These are phyloP conservation scores for Cydia amplana DNA, from an alignment of 1,140 invertebrate genomes.

Conservation along the genomic window DNA sequence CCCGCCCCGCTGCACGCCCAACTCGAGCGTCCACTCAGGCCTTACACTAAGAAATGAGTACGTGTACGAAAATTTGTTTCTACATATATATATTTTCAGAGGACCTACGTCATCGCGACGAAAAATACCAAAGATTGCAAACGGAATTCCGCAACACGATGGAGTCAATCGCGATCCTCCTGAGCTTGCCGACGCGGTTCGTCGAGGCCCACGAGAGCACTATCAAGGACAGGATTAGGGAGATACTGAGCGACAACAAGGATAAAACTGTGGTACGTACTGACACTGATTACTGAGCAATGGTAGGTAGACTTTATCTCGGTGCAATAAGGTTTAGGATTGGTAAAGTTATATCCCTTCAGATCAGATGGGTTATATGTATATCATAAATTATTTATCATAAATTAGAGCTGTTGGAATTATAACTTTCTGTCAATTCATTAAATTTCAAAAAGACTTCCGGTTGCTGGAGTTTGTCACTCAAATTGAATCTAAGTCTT, in stretches of 20 bases:
- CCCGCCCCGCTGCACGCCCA: too few relatives aligned
- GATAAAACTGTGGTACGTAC: conserved; percentile 84
- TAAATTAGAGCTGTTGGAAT: too few relatives aligned
- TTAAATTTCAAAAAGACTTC: too few relatives aligned
- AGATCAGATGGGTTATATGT: too few relatives aligned
- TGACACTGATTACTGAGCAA: not conserved
- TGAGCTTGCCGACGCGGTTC: conserved; percentile 84
- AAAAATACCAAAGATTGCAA: conserved; percentile 83
- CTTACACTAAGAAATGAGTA: too few relatives aligned
- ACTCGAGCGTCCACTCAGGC: too few relatives aligned
- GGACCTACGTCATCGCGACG: conserved; percentile 84
- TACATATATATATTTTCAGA: conserved; percentile 74
- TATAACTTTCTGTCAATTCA: too few relatives aligned
- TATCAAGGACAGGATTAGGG: conserved; percentile 88
- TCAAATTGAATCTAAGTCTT: too few relatives aligned
- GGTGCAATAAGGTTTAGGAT: not conserved
- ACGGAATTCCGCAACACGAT: conserved; percentile 83
- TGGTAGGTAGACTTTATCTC: not conserved
- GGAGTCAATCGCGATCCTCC: conserved; percentile 84
- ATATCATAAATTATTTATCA: too few relatives aligned
- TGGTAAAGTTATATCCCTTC: too few relatives aligned
- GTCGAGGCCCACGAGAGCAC: conserved; percentile 87
- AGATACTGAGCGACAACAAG: conserved; percentile 87
- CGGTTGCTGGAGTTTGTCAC: not conserved
- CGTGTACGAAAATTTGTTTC: too few relatives aligned